A percentile compares a stretch with the other conserved stretches of the same genome.
These are phyloP conservation scores for Phocides pigmalion DNA, from an alignment of 1,140 invertebrate genomes.

Conservation along the genomic window DNA sequence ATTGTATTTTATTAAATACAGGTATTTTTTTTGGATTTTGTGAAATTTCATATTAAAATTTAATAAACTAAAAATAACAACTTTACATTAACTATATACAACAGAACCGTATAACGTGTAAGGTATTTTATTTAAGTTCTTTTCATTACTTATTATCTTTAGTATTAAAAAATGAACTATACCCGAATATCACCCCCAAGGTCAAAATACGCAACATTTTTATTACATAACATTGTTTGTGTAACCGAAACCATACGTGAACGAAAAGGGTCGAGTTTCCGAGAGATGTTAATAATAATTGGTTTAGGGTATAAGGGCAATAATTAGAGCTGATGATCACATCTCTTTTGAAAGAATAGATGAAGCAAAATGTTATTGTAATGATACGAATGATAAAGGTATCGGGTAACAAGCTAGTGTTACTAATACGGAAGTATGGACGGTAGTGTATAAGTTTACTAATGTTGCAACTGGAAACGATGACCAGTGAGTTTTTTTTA, in stretches of 20 bases:
- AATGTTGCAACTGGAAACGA: neutral
- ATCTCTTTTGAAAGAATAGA: slow-evolving; percentile 5
- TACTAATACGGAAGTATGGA: slow-evolving; percentile 20
- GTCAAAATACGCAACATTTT: neutral
- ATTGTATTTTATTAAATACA: too few species aligned
- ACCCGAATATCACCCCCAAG: neutral
- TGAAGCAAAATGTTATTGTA: slow-evolving; percentile 13
- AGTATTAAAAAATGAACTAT: too few species aligned
- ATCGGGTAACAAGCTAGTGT: slow-evolving; percentile 4
- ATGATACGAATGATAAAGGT: neutral
- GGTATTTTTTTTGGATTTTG: too few species aligned
- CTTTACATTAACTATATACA: too few species aligned
- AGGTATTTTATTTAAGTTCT: too few species aligned
- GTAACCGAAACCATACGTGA: neutral
- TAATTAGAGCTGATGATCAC: neutral
- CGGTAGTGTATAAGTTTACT: neutral
- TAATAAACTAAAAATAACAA: too few species aligned
- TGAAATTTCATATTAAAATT: too few species aligned
- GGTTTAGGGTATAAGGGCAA: slow-evolving; percentile 1
- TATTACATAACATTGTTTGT: slow-evolving; percentile 1
- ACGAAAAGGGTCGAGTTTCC: slow-evolving; percentile 8
- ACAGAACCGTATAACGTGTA: too few species aligned
- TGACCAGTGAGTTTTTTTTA: too few species aligned
- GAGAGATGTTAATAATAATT: slow-evolving; percentile 20
- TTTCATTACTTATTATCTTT: too few species aligned